Percentiles rank a stretch among this genome's conserved stretches.
Evolutionary conservation across 2,797 vertebrate genomes (phyloP).

Genomic region (Allobates femoralis): DNA sequence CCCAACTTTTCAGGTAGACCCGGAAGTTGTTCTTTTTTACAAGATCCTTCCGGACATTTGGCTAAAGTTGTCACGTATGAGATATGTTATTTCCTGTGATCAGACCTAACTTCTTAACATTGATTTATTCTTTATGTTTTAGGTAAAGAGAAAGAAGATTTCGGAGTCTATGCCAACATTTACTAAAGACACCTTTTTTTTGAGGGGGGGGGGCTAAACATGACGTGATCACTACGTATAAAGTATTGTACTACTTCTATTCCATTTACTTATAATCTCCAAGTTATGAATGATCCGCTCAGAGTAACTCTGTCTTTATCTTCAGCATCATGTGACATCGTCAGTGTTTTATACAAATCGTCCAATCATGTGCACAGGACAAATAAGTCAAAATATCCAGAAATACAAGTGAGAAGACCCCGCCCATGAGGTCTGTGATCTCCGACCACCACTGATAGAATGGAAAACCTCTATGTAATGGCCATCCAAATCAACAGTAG

Average conservation of each 20-base stretch:
- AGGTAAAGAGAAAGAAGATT: neutral
- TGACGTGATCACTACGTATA: neutral
- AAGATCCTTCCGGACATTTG: too few relatives aligned
- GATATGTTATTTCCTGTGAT: neutral
- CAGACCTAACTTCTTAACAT: neutral
- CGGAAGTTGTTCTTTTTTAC: too few relatives aligned
- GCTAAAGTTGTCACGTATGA: too few relatives aligned
- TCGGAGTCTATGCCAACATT: neutral
- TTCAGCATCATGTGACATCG: neutral
- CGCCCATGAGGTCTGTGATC: neutral
- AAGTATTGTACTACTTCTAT: constrained; percentile 23
- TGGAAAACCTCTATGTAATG: neutral
- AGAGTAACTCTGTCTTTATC: neutral
- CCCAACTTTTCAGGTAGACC: too few relatives aligned
- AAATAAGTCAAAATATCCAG: neutral
- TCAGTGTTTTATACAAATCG: neutral
- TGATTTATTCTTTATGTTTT: neutral
- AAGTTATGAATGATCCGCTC: neutral
- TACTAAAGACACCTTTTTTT: constrained; percentile 5
- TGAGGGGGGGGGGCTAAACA: neutral
- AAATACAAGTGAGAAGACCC: neutral
- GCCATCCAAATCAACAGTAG: neutral
- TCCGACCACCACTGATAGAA: neutral
- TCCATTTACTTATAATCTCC: neutral
- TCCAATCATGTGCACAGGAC: neutral